These are phyloP conservation scores for Archips crataeganus DNA, from an alignment of 2,888 invertebrate species.

Conservation along the genomic window DNA sequence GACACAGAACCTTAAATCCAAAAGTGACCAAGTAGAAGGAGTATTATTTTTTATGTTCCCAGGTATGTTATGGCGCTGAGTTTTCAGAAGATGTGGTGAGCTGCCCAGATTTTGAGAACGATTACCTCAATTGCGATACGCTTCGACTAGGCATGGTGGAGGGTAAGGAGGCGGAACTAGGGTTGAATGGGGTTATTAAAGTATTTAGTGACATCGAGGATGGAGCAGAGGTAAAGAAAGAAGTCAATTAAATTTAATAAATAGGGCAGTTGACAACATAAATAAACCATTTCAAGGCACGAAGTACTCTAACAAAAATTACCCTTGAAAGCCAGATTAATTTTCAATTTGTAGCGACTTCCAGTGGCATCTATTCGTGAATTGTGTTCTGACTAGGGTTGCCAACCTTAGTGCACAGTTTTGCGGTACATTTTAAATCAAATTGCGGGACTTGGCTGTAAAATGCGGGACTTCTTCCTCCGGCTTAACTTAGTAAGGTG, in stretches of 20 bases:
- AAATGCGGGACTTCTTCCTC: too few species aligned
- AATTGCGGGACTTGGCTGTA: too few species aligned
- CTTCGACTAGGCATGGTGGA: slow-evolving; percentile 43
- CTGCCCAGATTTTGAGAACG: slow-evolving; percentile 50
- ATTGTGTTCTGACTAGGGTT: too few species aligned
- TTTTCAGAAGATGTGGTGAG: slow-evolving; percentile 49
- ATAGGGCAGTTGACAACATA: neutral
- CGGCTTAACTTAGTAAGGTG: too few species aligned
- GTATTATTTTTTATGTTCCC: neutral
- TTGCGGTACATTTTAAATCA: too few species aligned
- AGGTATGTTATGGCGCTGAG: slow-evolving; percentile 46
- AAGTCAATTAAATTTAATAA: neutral
- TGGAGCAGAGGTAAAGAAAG: slow-evolving; percentile 15
- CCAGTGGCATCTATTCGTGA: too few species aligned
- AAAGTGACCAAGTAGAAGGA: neutral
- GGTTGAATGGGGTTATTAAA: slow-evolving; percentile 49
- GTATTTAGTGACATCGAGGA: slow-evolving; percentile 18
- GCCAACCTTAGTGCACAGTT: too few species aligned
- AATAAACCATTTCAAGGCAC: too few species aligned
- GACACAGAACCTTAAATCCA: too few species aligned
- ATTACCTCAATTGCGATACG: slow-evolving; percentile 36
- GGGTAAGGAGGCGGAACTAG: slow-evolving; percentile 39
- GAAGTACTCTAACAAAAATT: too few species aligned
- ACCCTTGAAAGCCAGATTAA: too few species aligned
- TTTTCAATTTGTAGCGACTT: too few species aligned